Evolutionary conservation across 1,140 invertebrate genomes (phyloP).

Genomic region (Sminthurides bifidus): DNA sequence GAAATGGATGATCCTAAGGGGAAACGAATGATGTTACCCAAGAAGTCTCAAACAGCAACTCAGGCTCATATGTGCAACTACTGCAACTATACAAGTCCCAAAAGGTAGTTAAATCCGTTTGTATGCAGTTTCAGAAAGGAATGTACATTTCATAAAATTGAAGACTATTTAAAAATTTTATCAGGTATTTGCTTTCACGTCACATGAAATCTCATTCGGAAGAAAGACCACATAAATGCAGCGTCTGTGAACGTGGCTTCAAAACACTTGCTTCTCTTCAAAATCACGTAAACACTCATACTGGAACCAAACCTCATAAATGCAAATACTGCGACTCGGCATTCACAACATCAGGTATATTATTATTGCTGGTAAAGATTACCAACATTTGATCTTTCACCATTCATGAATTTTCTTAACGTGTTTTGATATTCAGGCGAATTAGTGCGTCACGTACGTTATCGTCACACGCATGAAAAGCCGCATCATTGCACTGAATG

Average conservation of each 20-base stretch:
- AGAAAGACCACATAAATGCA: constrained; percentile 87
- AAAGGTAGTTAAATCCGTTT: constrained; percentile 42
- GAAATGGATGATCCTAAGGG: constrained; percentile 50
- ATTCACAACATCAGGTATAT: constrained; percentile 81
- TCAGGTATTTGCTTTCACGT: constrained; percentile 68
- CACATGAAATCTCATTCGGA: constrained; percentile 95
- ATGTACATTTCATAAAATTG: not conserved
- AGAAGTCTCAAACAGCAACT: constrained; percentile 56
- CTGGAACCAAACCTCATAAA: constrained; percentile 84
- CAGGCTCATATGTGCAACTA: constrained; percentile 74
- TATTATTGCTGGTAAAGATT: constrained; percentile 5
- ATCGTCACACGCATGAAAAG: constrained; percentile 87
- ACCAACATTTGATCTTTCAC: not conserved
- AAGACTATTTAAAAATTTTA: constrained; percentile 7
- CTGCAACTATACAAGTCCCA: constrained; percentile 79
- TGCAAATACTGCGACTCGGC: constrained; percentile 86
- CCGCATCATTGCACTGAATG: constrained; percentile 89
- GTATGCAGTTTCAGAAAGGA: not conserved
- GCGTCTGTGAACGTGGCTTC: constrained; percentile 86
- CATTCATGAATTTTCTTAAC: not conserved
- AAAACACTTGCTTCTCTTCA: constrained; percentile 85
- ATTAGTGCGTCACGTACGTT: constrained; percentile 80
- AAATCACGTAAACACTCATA: constrained; percentile 94
- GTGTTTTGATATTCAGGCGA: constrained; percentile 51
- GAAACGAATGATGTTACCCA: constrained; percentile 54